phyloP scores from a whole-genome alignment of 2,113 vertebrate genomes.

The Uria aalge region DNA sequence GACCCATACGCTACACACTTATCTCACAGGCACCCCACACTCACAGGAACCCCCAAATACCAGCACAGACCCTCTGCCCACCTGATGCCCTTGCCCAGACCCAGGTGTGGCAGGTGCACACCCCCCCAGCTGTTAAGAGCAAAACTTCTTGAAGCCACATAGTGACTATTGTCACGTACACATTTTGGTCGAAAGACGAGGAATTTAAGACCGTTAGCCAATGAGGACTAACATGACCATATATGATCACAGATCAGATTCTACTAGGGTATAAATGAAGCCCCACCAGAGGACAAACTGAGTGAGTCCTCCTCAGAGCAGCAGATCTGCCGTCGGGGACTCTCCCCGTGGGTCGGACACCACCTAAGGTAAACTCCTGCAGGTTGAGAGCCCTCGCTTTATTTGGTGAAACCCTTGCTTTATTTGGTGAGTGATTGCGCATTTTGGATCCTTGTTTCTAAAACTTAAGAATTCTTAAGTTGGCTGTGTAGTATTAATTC shows the following conservation, averaged over 20 bases:
- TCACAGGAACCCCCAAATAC: neutral
- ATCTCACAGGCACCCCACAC: neutral
- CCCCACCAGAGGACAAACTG: neutral
- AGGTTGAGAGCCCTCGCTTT: neutral
- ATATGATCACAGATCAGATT: neutral
- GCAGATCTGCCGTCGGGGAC: neutral
- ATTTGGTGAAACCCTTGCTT: neutral
- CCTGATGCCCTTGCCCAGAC: neutral
- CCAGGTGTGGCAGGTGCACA: neutral
- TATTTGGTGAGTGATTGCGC: neutral
- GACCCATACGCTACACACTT: neutral
- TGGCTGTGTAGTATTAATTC: neutral
- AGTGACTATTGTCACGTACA: neutral
- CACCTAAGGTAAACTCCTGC: neutral
- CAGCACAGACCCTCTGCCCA: neutral
- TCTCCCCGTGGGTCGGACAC: neutral
- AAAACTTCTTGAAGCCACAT: neutral
- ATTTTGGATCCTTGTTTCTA: neutral
- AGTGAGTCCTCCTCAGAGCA: neutral
- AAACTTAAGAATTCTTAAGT: neutral
- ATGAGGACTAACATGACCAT: neutral
- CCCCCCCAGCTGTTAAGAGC: neutral
- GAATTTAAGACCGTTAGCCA: neutral
- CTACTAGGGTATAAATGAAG: neutral
- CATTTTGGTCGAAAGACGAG: neutral